Percentiles rank a stretch among this genome's conserved stretches.
Conservation (phyloP, 2,113 vertebrate genomes). For the Smithornis capensis region DNA sequence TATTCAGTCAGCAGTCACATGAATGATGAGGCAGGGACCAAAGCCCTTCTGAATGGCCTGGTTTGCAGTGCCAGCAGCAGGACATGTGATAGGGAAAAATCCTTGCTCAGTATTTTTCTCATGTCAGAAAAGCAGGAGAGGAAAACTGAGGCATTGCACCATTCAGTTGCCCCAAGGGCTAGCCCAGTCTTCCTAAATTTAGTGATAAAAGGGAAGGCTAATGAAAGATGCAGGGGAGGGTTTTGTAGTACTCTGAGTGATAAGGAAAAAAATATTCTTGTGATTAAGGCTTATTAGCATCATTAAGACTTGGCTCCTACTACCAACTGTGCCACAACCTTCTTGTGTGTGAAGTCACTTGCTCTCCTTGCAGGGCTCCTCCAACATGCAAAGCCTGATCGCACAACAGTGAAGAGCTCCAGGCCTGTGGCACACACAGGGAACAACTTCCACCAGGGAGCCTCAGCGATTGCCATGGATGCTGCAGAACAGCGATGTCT, state of each 20-base stretch:
- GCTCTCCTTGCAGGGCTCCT: not conserved
- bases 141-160: not conserved
- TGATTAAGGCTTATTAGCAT: not conserved
- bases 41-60: conserved; percentile 16
- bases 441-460: not conserved
- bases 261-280: not conserved
- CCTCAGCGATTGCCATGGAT: rapidly evolving
- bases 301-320: not conserved
- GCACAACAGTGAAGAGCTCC: not conserved
- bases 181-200: not conserved
- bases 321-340: not conserved
- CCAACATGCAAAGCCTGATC: rapidly evolving
- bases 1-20: conserved; percentile 54
- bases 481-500: rapidly evolving
- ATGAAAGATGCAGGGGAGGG: not conserved
- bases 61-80: conserved; percentile 21
- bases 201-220: not conserved
- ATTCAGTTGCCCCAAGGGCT: not conserved
- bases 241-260: not conserved
- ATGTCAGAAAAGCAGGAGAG: not conserved
- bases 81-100: not conserved
- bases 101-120: conserved; percentile 21
- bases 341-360: not conserved
- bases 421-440: not conserved
- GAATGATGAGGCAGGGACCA: not conserved